phyloP scores from a whole-genome alignment of 2,888 invertebrate genomes.

The Cephus sareptanus region DNA sequence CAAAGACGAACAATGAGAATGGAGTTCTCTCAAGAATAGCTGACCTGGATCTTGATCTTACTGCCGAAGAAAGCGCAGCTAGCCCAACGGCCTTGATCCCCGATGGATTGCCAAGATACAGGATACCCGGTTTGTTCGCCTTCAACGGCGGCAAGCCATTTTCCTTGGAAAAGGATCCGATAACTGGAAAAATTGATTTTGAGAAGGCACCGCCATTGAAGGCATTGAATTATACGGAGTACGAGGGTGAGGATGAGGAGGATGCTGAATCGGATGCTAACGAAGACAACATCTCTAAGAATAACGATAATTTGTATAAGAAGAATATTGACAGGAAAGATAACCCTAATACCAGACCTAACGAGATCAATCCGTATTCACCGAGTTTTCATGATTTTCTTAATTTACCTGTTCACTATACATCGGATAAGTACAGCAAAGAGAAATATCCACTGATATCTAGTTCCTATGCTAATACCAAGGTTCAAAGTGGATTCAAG shows the following conservation, averaged over 20 bases:
- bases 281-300: constrained; percentile 3
- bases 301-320: constrained; percentile 53
- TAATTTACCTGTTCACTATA: constrained; percentile 76
- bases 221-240: constrained; percentile 52
- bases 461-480: constrained; percentile 78
- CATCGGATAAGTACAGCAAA: constrained; percentile 72
- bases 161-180: constrained; percentile 76
- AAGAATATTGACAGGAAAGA: constrained; percentile 19
- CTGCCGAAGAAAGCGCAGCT: constrained; percentile 22
- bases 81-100: constrained; percentile 21
- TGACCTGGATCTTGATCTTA: constrained; percentile 17
- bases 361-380: constrained; percentile 73
- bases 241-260: constrained; percentile 38
- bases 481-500: constrained; percentile 72
- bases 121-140: constrained; percentile 54
- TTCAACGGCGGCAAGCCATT: constrained; percentile 79
- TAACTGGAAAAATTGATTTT: constrained; percentile 75
- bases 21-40: not conserved
- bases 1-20: not conserved
- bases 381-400: constrained; percentile 77
- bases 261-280: not conserved
- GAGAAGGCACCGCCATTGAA: constrained; percentile 62
- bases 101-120: constrained; percentile 37
- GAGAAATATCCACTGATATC: constrained; percentile 76
- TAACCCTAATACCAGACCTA: constrained; percentile 64